These are phyloP conservation scores for Nemapogon koenigi DNA, from an alignment of 2,888 invertebrate genomes.

Conservation along the genomic window DNA sequence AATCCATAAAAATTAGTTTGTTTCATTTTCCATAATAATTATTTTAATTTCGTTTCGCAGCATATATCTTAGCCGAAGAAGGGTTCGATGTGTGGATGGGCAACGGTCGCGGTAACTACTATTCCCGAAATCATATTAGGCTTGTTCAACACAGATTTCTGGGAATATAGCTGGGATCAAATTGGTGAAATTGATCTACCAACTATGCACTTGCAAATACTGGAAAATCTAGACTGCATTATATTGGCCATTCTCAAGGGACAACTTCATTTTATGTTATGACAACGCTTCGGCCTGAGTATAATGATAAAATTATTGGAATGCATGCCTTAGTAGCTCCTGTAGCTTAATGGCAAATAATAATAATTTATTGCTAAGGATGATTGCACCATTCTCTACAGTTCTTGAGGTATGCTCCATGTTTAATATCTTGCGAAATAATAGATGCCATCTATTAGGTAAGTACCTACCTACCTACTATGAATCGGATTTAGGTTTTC, in stretches of 20 bases:
- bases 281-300: constrained; percentile 53
- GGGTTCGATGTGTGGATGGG: constrained; percentile 84
- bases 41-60: no score
- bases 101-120: constrained; percentile 79
- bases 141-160: constrained; percentile 4
- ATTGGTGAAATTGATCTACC: constrained; percentile 5
- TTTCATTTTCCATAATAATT: no score
- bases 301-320: constrained; percentile 56
- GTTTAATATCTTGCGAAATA: background rate
- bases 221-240: constrained; percentile 45
- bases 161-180: constrained; percentile 3
- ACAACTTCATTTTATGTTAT: constrained; percentile 63
- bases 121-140: constrained; percentile 64
- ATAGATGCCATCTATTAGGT: background rate
- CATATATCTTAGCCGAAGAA: constrained; percentile 66
- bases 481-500: no score
- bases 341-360: constrained; percentile 55
- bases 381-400: constrained; percentile 26
- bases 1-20: no score
- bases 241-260: constrained; percentile 69
- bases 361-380: constrained; percentile 42
- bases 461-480: background rate
- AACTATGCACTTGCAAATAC: background rate
- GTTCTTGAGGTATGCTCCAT: constrained; percentile 20
- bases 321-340: constrained; percentile 65